Evolutionary conservation across 2,888 invertebrate genomes (phyloP), one percentile per base, ranked within the genome.

Genomic region (Cephus pulcher): DNA sequence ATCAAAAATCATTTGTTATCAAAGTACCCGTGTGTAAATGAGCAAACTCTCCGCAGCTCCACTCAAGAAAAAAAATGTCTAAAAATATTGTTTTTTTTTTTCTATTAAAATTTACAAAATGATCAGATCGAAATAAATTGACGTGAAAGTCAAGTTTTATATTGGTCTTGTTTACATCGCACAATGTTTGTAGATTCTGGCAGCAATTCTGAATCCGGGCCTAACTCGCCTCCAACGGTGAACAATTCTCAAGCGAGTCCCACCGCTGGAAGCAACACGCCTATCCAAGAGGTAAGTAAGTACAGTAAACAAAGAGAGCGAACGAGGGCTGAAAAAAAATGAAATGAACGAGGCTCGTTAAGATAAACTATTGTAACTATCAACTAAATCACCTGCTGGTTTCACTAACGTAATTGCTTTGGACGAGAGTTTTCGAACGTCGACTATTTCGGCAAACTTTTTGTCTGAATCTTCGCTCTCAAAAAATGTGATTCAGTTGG

Each of bases 151-250:
- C 9, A 56, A 9, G 3, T 9, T 23, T 56, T 56, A 56, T 56
- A 56, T 23, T 23, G 56, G 6, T 56, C 9, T 9, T 56, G 56
- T 56, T 23, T 23, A 56, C 9, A 23, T 56, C 56, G 23, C 56
- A 23, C 23, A 23, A 56, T 56, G 56, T 86, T 88, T 88, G 77
- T 87, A 94, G 93, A 94, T 89, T 93, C 93, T 71, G 92, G 93
- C 87, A 94, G 93, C 86, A 95, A 95, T 87, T 94, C 95, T 34
- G 96, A 96, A 89, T 95, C 95, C 73, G 95, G 95, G 73, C 95
- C 96, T 80, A 96, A 95, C 89, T 96, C 96, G 37, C 96, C 96
- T 78, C 95, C 95, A 81, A 93, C 95, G 40, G 92, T 94, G 68
- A 84, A 90, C 89, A 88, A 91, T 89, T 90, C 91, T 90, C 84